Percentiles rank a stretch among this genome's conserved stretches.
These are phyloP conservation scores for Anastatus disparis DNA, from an alignment of 1,140 invertebrate species.

Conservation along the genomic window DNA sequence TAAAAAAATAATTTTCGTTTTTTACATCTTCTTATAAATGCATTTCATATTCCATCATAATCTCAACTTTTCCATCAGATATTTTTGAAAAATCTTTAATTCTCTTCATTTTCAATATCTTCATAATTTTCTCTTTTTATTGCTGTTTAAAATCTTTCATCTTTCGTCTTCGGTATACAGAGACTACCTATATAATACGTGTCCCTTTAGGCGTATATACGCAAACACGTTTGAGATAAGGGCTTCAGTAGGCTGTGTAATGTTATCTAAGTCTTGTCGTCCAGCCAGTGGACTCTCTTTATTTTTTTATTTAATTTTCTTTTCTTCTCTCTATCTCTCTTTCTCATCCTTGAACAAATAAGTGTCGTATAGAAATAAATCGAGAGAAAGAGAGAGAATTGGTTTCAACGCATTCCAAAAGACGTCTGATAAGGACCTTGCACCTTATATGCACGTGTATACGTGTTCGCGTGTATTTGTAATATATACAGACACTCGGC, in stretches of 20 bases:
- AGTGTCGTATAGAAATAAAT: conserved; percentile 11
- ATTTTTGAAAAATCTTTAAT: no score
- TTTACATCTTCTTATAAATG: no score
- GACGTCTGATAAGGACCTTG: conserved; percentile 8
- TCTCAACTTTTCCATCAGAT: no score
- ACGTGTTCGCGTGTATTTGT: background rate
- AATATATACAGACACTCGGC: background rate
- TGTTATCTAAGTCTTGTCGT: conserved; percentile 7
- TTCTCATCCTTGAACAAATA: conserved; percentile 11
- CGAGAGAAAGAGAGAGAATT: background rate
- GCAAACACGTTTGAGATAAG: conserved; percentile 25
- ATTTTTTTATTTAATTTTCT: no score
- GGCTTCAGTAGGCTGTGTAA: background rate
- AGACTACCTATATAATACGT: no score
- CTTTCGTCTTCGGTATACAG: no score
- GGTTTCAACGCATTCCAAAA: conserved; percentile 3
- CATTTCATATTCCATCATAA: no score
- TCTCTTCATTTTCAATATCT: no score
- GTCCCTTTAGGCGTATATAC: background rate
- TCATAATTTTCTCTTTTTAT: no score
- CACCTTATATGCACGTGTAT: background rate
- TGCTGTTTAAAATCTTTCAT: no score
- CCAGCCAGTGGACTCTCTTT: background rate
- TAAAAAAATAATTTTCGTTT: no score
- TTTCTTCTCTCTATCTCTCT: background rate